Evolutionary conservation across 2,797 vertebrate genomes (phyloP).

Genomic region (Otus scops): DNA sequence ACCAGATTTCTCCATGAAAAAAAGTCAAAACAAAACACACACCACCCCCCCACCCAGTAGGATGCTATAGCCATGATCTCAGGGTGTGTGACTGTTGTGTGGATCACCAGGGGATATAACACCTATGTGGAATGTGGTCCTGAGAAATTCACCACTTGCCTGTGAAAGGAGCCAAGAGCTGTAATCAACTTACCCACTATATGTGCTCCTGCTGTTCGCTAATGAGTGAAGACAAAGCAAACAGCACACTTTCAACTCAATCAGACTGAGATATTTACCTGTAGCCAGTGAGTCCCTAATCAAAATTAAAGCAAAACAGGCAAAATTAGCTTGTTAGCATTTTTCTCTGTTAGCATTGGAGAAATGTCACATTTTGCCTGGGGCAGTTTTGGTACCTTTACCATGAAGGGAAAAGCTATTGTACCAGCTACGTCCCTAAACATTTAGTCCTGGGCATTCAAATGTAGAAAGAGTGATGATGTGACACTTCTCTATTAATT

Average conservation of each 20-base stretch:
- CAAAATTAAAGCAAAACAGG: conserved; percentile 56
- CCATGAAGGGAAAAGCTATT: conserved; percentile 15
- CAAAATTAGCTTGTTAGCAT: conserved; percentile 60
- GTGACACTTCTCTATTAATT: conserved; percentile 41
- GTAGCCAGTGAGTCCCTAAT: conserved; percentile 32
- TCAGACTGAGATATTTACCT: conserved; percentile 56
- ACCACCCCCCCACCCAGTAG: neutral
- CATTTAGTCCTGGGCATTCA: conserved; percentile 12
- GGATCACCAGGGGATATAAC: conserved; percentile 1
- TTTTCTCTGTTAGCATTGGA: conserved; percentile 46
- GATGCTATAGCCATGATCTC: neutral
- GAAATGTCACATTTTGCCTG: conserved; percentile 62
- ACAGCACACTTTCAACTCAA: neutral
- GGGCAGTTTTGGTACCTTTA: conserved; percentile 34
- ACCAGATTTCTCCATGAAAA: neutral
- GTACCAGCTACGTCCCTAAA: neutral
- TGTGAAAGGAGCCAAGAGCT: conserved; percentile 37
- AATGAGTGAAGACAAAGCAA: conserved; percentile 62
- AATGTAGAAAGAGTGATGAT: conserved; percentile 3
- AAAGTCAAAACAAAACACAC: neutral
- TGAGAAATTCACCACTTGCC: conserved; percentile 9
- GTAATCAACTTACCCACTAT: conserved; percentile 25
- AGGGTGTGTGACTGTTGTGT: neutral
- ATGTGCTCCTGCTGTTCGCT: conserved; percentile 55
- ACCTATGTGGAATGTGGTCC: neutral